A percentile compares a stretch with the other conserved stretches of the same genome.
Evolutionary conservation across 2,797 vertebrate species (phyloP).

Genomic region (Poeciliopsis gracilis): DNA sequence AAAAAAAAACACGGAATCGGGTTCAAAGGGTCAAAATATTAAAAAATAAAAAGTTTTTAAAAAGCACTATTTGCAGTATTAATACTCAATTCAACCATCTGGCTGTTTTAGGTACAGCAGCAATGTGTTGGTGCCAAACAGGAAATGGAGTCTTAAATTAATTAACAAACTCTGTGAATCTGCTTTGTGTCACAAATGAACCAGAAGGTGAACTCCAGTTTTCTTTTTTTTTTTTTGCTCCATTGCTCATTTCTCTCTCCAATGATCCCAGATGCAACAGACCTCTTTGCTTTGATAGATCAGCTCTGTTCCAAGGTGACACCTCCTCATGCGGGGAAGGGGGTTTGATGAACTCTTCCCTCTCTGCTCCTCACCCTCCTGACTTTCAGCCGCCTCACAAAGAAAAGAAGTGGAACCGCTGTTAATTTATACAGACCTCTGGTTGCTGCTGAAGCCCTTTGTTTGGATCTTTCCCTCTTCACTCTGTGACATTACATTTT

Average conservation of each 20-base stretch:
- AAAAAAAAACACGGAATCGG: not conserved
- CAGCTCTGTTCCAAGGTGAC: slow-evolving; percentile 9
- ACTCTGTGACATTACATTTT: not conserved
- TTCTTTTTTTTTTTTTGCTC: not conserved
- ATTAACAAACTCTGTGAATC: not conserved
- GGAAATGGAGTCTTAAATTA: not conserved
- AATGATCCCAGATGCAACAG: not conserved
- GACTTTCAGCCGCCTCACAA: not conserved
- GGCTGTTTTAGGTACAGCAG: not conserved
- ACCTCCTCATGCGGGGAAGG: not conserved
- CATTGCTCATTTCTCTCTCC: slow-evolving; percentile 6
- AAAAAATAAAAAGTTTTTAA: too few species aligned
- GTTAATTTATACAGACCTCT: not conserved
- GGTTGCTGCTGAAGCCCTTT: not conserved
- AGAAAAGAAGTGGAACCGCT: not conserved
- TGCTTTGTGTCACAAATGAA: slow-evolving; percentile 6
- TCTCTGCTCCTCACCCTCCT: not conserved
- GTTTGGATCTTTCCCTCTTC: not conserved
- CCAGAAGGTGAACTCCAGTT: not conserved
- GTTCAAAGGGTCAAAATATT: not conserved
- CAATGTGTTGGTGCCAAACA: not conserved
- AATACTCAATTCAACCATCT: not conserved
- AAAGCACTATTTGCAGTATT: not conserved
- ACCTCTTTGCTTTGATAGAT: slow-evolving; percentile 7
- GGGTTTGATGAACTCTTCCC: slow-evolving; percentile 13